A percentile compares a stretch with the other conserved stretches of the same genome.
phyloP scores from a whole-genome alignment of 2,888 invertebrate genomes.

The Temnothorax rugatulus region DNA sequence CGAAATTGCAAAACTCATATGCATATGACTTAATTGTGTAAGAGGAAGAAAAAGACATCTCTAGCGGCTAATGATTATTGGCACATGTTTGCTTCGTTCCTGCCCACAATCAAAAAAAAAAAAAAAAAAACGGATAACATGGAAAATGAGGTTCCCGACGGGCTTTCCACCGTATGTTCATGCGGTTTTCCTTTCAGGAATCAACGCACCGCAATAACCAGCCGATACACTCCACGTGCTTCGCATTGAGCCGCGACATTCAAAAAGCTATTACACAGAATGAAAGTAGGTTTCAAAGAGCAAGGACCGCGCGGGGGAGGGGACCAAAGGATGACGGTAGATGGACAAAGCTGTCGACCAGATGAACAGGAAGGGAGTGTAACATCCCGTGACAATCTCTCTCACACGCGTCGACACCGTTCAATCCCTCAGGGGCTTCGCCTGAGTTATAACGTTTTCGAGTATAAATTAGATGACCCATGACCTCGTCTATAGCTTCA shows the following conservation, averaged over 20 bases:
- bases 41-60: not conserved
- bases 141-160: constrained; percentile 46
- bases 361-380: constrained; percentile 73
- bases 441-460: constrained; percentile 42
- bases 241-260: constrained; percentile 62
- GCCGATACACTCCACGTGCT: constrained; percentile 60
- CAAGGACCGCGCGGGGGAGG: constrained; percentile 27
- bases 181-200: constrained; percentile 60
- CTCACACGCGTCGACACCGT: constrained; percentile 64
- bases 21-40: not conserved
- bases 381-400: constrained; percentile 75
- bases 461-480: constrained; percentile 55
- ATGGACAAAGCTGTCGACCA: constrained; percentile 66
- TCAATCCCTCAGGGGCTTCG: constrained; percentile 61
- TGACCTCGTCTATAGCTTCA: constrained; percentile 41
- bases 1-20: not conserved
- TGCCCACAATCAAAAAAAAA: constrained; percentile 45
- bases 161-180: constrained; percentile 38
- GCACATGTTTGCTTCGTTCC: constrained; percentile 53
- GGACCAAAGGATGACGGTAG: constrained; percentile 29
- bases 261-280: constrained; percentile 69
- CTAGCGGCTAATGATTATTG: not conserved
- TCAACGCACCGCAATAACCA: constrained; percentile 69
- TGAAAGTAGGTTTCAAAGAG: constrained; percentile 67
- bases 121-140: constrained; percentile 61